Conservation (phyloP, 2,113 vertebrate genomes). For the Apodemus sylvaticus region DNA sequence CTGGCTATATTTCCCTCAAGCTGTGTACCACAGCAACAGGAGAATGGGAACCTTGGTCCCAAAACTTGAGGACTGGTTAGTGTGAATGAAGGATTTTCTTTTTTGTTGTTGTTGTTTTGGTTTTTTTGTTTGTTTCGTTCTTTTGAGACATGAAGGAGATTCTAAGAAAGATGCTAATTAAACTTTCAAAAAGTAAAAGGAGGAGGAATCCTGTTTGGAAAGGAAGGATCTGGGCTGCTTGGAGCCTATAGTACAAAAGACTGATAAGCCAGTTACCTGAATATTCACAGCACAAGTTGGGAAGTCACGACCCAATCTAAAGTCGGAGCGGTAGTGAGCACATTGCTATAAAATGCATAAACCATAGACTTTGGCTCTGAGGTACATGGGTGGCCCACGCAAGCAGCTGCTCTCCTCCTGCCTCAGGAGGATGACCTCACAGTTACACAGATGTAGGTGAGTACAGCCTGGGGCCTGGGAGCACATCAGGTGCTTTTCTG, state of each 20-base stretch:
- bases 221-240: not conserved
- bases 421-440: not conserved
- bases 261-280: not conserved
- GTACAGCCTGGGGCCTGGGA: not conserved
- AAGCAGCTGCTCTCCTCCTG: not conserved
- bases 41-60: not conserved
- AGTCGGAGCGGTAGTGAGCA: not conserved
- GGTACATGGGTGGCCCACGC: not conserved
- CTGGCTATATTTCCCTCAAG: not conserved
- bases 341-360: not conserved
- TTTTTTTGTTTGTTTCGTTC: too few species aligned
- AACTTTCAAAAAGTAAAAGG: conserved; percentile 4
- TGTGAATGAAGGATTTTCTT: not conserved
- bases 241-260: not conserved
- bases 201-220: not conserved
- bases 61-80: not conserved
- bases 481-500: not conserved
- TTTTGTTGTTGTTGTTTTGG: too few species aligned
- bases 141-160: not conserved
- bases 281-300: not conserved
- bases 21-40: not conserved
- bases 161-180: not conserved
- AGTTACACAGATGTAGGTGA: not conserved
- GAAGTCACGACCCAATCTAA: not conserved
- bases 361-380: not conserved